These are phyloP conservation scores for Spodoptera exigua DNA, from an alignment of 2,888 invertebrate species.

Conservation along the genomic window DNA sequence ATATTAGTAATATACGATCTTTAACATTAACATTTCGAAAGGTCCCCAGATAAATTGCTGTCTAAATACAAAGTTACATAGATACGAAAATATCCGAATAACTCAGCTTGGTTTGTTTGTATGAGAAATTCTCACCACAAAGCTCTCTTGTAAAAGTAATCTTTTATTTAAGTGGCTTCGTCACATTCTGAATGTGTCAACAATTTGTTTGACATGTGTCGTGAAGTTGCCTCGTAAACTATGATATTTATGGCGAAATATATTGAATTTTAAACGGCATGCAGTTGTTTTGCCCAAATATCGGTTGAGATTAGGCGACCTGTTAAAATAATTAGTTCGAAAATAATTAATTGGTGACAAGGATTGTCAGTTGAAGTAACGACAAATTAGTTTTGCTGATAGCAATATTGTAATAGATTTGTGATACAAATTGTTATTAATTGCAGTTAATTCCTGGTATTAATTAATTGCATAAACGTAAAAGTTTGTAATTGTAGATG, in stretches of 20 bases:
- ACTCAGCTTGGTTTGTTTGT: slow-evolving; percentile 29
- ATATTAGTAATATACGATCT: slow-evolving; percentile 1
- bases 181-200: slow-evolving; percentile 77
- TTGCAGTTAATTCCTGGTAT: slow-evolving; percentile 34
- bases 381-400: slow-evolving; percentile 46
- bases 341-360: slow-evolving; percentile 50
- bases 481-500: too few relatives aligned
- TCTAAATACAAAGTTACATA: slow-evolving; percentile 13
- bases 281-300: slow-evolving; percentile 58
- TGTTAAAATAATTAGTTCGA: slow-evolving; percentile 55
- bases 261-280: slow-evolving; percentile 79
- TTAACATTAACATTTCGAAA: neutral
- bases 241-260: slow-evolving; percentile 78
- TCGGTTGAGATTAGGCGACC: slow-evolving; percentile 50
- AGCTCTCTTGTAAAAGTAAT: slow-evolving; percentile 58
- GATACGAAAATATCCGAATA: slow-evolving; percentile 16
- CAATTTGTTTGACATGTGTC: slow-evolving; percentile 86
- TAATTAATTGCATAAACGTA: slow-evolving; percentile 13
- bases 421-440: slow-evolving; percentile 36
- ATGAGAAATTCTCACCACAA: slow-evolving; percentile 52
- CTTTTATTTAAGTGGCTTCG: slow-evolving; percentile 74
- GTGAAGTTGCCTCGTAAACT: slow-evolving; percentile 77
- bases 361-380: slow-evolving; percentile 37
- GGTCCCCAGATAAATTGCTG: slow-evolving; percentile 11
- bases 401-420: slow-evolving; percentile 40